Evolutionary conservation across 1,140 invertebrate species (phyloP), one percentile per base, ranked within the genome.

Genomic region (Paramacrobiotus metropolitanus): DNA sequence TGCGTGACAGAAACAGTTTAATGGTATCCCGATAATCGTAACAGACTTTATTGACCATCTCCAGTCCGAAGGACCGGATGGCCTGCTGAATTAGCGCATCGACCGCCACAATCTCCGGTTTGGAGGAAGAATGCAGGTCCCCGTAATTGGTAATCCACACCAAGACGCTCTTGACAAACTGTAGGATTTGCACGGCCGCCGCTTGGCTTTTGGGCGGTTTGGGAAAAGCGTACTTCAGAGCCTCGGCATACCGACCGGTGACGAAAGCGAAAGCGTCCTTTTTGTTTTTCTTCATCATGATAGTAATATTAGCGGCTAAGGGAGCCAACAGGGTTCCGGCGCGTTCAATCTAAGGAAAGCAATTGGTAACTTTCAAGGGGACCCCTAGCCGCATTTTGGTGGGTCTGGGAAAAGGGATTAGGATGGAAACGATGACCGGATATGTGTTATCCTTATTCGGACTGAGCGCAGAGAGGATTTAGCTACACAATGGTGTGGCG

Each of bases 131-230:
- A 24, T 55, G 15, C 48, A 55, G 24, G 24, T 55, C 48, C 15
- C 48, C 48, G 24, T 55, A 55, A 24, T 55, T 55, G 24, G 48
- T 55, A 28, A 24, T 55, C 48, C 48, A 55, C 15, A 55, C 48
- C 48, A 55, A 24, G 15, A 55, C 48, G 9, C 15, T 24, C 48
- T 24, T 55, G 48, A 55, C 48, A 24, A 55, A 55, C 48, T 55
- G 48, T 24, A 55, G 48, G 48, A 55, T 24, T 28, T 55, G 15
- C 48, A 55, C 48, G 15, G 48, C 48, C 4, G 48, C 48, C 15
- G 48, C 48, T 28, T 20, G 15, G 28, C 48, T 55, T 4, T 28
- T 15, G 15, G 48, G 48, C 48, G 48, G 48, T 24, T 55, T 55
- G 24, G 48, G 48, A 24, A 20, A 55, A 24, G 48, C 48, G 4